Evolutionary conservation across 2,113 vertebrate species (phyloP), one percentile per base, ranked within the genome.

Genomic region (Aphyosemion australe): DNA sequence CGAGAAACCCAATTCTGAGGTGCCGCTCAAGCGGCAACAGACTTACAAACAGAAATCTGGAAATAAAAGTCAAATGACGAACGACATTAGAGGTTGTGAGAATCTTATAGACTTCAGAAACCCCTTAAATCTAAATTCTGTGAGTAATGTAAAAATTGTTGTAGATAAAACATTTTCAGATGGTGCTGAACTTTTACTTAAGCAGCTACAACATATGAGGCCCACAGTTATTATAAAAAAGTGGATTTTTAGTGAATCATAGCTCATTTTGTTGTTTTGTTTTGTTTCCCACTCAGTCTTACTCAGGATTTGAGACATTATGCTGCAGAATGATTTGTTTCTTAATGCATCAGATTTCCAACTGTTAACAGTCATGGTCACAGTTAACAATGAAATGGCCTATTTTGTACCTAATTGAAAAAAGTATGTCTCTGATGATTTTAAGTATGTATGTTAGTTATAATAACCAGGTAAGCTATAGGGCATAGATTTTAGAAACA

Each of bases 141-240:
- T 92, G 55, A 94, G 90, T 66, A 96, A 97, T 75, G 93, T 99
- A 76, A 99, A 98, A 88, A 97, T 99, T 74, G 94, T 97, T 85
- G 90, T 99, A 90, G 95, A 97, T 86, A 95, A 94, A 89, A 92
- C 92, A 73, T 84, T 97, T 65, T 97, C 95, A 85, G 93, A 94
- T 74, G 94, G 94, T 87, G 90, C 94, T 85, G 96, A 97, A 85
- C 87, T 86, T 85, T 84, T 95, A 78, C 88, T 98, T 80, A 97
- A 96, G 90, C 97, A 99, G 53, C 95, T 99, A 90, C 97, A 99
- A 93, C 93, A 97, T 90, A 97, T 98, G 95, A 96, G 91, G 91
- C 97, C 96, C 75, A 91, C 94, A 39, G 92, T 99, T 85, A 93
- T 91, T 80, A 91, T 99, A 85, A 94, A 94, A 88, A 96, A 92